Evolutionary conservation across 2,113 vertebrate species (phyloP), one percentile per base, ranked within the genome.

Genomic region (Tamias sibiricus): DNA sequence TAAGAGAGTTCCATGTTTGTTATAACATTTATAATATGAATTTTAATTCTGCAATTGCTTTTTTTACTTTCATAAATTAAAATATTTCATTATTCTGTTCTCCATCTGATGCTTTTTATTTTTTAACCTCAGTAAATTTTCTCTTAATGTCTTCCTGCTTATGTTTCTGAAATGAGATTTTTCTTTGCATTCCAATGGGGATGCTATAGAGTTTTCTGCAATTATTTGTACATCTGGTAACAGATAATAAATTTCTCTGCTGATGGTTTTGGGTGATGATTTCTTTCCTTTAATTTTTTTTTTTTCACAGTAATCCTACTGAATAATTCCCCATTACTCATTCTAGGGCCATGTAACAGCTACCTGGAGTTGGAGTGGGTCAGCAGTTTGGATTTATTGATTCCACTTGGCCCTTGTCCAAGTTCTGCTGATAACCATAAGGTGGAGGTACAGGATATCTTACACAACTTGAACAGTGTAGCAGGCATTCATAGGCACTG

Each of bases 41-140:
- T 72, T 68, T 75, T 76, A 80, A 91, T 42, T 66, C 12, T 66
- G 10, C 6, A 94, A 12, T 68, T 95, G 6, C 9, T 17, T 79
- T 97, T 88, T 90, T 47, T 19, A 16, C 71, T 84, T 94, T 54
- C 37, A 66, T 80, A 44, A 94, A 44, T 40, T 72, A 16, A 4
- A 79, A 4, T 42, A 72, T 74, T 66, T 95, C 10, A 54, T 91
- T 91, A 59, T 82, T 82, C 6, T 32, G 1, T 66, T 86, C 79
- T 83, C 79, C 12, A 49, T 40, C 12, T 92, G 40, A 85, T 66
- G 0, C 24, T 47, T 64, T 90, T 80, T 47, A 3, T 30, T 32
- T 66, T 66, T 66, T 64, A 30, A 66, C 16, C 24, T 92, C 10
- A 86, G 32, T 68, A 64, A 4, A 47, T 79, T 94, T 87, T 72